Base-by-base conservation (phyloP, 2,888 invertebrate genomes). In the Cosmopolites sordidus region DNA sequence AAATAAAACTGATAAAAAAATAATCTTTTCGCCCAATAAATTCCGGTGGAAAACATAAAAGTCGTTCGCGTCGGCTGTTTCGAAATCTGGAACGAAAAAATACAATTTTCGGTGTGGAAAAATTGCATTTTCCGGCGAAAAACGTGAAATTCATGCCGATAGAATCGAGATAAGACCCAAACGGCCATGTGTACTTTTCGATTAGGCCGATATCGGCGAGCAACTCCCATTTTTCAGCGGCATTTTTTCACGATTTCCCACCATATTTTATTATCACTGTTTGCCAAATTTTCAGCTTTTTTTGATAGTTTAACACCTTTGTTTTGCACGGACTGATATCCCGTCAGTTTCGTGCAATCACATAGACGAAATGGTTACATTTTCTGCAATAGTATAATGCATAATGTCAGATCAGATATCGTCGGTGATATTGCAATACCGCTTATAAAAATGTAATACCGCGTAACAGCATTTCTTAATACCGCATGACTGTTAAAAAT, bases 221-320 rank as follows among this genome's bases (percentile, higher is more conserved):
- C 33, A 30, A 41, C 29, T 39, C 33, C 56, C 27, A 51, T 45
- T 55, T 55, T 55, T 55, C 51, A 16, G 41, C 29, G 42, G 49
- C 43, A 38, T 58, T 58, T 55, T 58, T 55, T 49, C 43, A 43
- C 55, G 51, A 55, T 58, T 54, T 54, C 46, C 47, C 49, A 51
- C 54, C 52, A 54, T 53, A 54, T 58, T 58, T 48, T 48, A 51
- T 37, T 58, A 58, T 58, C 55, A 44, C 42, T 29, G 43, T 12
- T 44, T 48, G 43, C 58, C 55, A 55, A 55, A 58, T 55, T 55
- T 55, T 55, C 54, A 45, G 17, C 40, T 40, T 15, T 37, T n/a
- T 12, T 40, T 16, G 40, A 40, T 40, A 40, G 17, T 40, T 40
- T 40, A 16, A 16, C 40, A 16, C 17, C 40, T 16, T 40, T 40